Evolutionary conservation across 1,140 invertebrate species (phyloP), one percentile per base, ranked within the genome.

Genomic region (Cecropterus lyciades): DNA sequence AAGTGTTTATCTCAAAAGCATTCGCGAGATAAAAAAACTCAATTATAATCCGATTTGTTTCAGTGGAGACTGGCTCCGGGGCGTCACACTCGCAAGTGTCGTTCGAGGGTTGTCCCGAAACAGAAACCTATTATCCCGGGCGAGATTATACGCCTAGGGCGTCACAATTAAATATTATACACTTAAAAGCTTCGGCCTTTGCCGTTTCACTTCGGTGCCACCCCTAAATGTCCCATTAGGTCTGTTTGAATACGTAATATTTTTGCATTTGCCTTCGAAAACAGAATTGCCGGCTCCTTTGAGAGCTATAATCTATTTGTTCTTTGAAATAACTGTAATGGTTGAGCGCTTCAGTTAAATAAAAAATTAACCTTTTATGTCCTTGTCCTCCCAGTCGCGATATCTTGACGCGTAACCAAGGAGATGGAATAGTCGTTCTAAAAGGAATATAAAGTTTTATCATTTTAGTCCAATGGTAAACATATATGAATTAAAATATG

Each of bases 131-230:
- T 93, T 93, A 93, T 92, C 90, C 86, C 85, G 80, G 90, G 92
- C 84, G 91, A 91, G 91, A 93, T 92, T 92, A 93, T 93, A 84
- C 91, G 90, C 92, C 92, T 89, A 89, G 89, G 91, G 91, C 90
- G 86, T 92, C 84, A 92, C 92, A 93, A 93, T 93, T 93, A 93
- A 92, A 93, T 90, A 92, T 92, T 89, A 91, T 91, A 92, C 92
- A 92, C 89, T 92, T 92, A 92, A 92, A 91, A 92, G 92, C 92
- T 92, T 92, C 91, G 88, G 84, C 85, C 87, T 92, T 92, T 88
- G 88, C 89, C 86, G 87, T 92, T 91, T 92, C 87, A 88, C 87
- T 89, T 87, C 81, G 82, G 81, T 90, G 87, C 87, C 88, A 92
- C 88, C 89, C 89, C 89, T 92, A 91, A 92, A 91, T 91, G 88